phyloP scores from a whole-genome alignment of 2,113 vertebrate genomes.

The Clupea harengus region DNA sequence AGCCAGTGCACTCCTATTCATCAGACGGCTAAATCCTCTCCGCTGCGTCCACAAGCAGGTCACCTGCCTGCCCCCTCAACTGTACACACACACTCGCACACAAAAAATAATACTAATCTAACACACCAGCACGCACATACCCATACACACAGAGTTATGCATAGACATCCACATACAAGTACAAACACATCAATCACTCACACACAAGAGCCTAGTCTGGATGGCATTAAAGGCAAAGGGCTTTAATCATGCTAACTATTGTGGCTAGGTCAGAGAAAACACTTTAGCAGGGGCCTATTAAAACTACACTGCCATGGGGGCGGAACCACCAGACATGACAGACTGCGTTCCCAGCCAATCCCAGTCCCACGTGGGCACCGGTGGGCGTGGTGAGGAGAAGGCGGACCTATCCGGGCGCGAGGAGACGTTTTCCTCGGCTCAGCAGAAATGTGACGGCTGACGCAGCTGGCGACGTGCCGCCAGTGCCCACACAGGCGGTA shows the following conservation, averaged over 20 bases:
- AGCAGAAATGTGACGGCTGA: background rate
- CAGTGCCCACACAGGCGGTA: background rate
- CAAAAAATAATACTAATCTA: background rate
- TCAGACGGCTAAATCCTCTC: slow-evolving; percentile 46
- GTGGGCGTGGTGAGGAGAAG: too few species aligned
- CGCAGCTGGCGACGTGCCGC: background rate
- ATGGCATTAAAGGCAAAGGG: background rate
- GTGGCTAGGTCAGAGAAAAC: background rate
- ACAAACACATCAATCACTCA: background rate
- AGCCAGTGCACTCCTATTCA: slow-evolving; percentile 39
- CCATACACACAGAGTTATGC: background rate
- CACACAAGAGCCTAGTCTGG: background rate
- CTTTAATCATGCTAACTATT: background rate
- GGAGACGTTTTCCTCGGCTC: background rate
- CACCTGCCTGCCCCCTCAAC: background rate
- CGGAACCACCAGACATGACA: background rate
- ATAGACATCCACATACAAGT: background rate
- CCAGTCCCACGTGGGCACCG: background rate
- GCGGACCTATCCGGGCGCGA: too few species aligned
- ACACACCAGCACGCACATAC: background rate
- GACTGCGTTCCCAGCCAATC: background rate
- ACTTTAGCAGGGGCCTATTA: background rate
- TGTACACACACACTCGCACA: slow-evolving; percentile 3
- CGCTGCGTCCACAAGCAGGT: background rate
- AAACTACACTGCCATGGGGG: background rate